These are phyloP conservation scores for Dolomedes plantarius DNA, from an alignment of 2,888 invertebrate species.

Conservation along the genomic window DNA sequence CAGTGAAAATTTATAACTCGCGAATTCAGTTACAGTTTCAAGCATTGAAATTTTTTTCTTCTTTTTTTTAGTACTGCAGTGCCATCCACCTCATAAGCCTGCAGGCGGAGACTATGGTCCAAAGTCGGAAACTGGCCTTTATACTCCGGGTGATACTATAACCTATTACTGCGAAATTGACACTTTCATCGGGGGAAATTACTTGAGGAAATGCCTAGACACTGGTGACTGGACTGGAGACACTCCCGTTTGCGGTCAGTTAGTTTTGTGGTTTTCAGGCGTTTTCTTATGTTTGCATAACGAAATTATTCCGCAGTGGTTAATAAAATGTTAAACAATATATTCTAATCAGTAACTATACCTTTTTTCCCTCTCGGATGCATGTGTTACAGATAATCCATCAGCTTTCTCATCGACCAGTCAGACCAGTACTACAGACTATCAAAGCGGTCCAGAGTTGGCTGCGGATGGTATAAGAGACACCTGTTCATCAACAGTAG, in stretches of 20 bases:
- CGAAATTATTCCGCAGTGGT: no score
- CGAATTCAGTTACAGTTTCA: no score
- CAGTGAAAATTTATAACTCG: no score
- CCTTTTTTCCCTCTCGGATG: no score
- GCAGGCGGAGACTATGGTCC: conserved; percentile 56
- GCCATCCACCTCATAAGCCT: conserved; percentile 48
- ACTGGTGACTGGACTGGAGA: conserved; percentile 59
- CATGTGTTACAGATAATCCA: conserved; percentile 43
- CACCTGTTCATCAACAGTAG: conserved; percentile 30
- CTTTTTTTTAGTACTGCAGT: conserved; percentile 49
- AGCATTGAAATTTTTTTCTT: no score
- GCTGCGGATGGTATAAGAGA: conserved; percentile 21
- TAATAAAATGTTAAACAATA: no score
- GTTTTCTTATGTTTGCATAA: no score
- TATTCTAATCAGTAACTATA: no score
- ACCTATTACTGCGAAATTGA: conserved; percentile 59
- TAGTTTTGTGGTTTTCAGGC: no score
- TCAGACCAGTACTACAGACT: conserved; percentile 18
- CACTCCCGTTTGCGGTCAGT: conserved; percentile 62
- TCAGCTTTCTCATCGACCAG: neutral
- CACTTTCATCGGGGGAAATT: conserved; percentile 55
- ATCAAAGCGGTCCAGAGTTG: conserved; percentile 6
- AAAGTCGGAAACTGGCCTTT: conserved; percentile 25
- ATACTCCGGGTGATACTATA: conserved; percentile 50
- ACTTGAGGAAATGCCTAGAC: conserved; percentile 41